phyloP scores from a whole-genome alignment of 2,797 vertebrate genomes.

The Acanthurus leucopareius region DNA sequence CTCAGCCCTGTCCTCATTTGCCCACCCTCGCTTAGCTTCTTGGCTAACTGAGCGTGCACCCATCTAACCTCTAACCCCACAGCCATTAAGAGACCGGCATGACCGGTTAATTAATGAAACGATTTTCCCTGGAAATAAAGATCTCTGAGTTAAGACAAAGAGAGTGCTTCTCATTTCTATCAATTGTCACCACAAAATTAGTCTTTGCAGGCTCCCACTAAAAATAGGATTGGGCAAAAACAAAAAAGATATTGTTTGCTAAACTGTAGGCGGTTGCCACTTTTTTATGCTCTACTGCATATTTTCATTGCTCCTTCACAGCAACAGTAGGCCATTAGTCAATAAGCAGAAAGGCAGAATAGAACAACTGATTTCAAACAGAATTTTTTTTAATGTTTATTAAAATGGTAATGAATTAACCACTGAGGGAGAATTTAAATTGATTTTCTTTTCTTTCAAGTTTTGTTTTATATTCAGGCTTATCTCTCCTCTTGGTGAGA shows the following conservation, averaged over 20 bases:
- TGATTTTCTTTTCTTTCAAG: neutral
- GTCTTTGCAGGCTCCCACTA: too few species aligned
- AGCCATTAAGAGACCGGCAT: neutral
- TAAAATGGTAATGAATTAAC: neutral
- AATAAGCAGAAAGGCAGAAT: neutral
- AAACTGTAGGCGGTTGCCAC: neutral
- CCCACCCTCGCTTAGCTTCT: conserved; percentile 25
- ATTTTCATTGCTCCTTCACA: too few species aligned
- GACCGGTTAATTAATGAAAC: neutral
- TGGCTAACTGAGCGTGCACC: conserved; percentile 2
- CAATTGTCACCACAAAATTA: too few species aligned
- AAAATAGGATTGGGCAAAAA: neutral
- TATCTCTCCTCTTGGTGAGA: neutral
- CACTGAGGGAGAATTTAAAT: neutral
- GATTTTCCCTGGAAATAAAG: neutral
- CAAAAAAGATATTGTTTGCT: neutral
- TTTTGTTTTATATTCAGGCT: neutral
- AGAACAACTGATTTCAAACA: neutral
- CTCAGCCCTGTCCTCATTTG: conserved; percentile 16
- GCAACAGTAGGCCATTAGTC: neutral
- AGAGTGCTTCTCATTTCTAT: neutral
- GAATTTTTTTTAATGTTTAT: neutral
- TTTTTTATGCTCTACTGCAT: neutral
- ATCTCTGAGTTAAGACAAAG: neutral
- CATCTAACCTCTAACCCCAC: neutral